phyloP scores from a whole-genome alignment of 2,113 vertebrate genomes.

The Hydrochoerus hydrochaeris region DNA sequence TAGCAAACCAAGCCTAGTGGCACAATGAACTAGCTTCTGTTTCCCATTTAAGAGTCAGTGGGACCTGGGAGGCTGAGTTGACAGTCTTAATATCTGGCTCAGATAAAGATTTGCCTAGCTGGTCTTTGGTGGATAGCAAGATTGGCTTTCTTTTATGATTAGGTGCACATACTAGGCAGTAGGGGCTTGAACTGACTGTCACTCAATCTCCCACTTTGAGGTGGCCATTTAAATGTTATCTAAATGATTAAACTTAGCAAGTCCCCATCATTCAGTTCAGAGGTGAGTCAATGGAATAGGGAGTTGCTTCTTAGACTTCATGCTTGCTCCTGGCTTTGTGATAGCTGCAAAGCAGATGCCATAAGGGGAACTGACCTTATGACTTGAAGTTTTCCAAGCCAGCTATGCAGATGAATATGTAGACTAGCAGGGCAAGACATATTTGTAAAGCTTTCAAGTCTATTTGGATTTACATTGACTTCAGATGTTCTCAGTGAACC shows the following conservation, averaged over 20 bases:
- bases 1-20: background rate
- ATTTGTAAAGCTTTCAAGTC: constrained; percentile 55
- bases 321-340: background rate
- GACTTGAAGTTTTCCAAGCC: constrained; percentile 54
- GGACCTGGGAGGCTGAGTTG: background rate
- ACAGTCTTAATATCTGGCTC: background rate
- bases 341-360: background rate
- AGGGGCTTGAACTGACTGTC: background rate
- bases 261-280: background rate
- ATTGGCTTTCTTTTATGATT: background rate
- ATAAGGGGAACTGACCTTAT: constrained; percentile 10
- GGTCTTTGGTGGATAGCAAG: background rate
- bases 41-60: background rate
- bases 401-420: constrained; percentile 27
- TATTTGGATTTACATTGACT: background rate
- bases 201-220: background rate
- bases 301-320: background rate
- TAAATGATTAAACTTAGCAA: background rate
- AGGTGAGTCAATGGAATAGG: background rate
- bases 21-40: background rate
- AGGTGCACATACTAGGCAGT: background rate
- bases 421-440: constrained; percentile 26
- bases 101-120: background rate
- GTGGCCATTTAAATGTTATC: constrained; percentile 3
- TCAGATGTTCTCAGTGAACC: background rate